Percentiles rank a stretch among this genome's conserved stretches.
Conservation (phyloP, 2,888 invertebrate species). For the Platynereis dumerilii region DNA sequence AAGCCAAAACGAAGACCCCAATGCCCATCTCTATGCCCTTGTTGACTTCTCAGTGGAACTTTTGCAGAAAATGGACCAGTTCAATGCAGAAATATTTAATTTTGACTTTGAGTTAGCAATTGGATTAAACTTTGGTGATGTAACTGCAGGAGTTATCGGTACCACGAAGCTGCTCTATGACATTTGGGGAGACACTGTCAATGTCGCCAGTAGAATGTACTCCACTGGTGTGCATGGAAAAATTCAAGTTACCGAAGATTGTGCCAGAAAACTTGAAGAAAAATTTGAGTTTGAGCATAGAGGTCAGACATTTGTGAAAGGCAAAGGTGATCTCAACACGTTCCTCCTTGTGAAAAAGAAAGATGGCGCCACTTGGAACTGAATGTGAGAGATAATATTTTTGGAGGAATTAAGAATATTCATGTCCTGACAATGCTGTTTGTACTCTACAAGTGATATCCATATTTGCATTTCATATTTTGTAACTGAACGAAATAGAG, state of each 20-base stretch:
- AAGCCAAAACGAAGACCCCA: constrained; percentile 72
- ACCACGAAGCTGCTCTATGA: constrained; percentile 95
- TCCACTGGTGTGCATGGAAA: constrained; percentile 88
- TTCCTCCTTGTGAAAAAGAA: constrained; percentile 69
- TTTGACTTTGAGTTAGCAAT: constrained; percentile 67
- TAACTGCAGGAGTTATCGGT: constrained; percentile 94
- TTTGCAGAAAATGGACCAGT: constrained; percentile 69
- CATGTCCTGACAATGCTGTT: no score
- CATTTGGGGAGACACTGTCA: constrained; percentile 98
- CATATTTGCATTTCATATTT: no score
- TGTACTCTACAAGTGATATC: no score
- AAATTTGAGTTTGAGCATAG: constrained; percentile 89
- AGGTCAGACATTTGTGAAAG: constrained; percentile 94
- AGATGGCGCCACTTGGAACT: constrained; percentile 25
- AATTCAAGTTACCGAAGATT: constrained; percentile 68
- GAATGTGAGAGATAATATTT: background rate
- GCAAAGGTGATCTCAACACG: constrained; percentile 94
- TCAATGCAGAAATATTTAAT: constrained; percentile 63
- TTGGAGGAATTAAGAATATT: no score
- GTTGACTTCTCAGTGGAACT: constrained; percentile 93
- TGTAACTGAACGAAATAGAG: no score
- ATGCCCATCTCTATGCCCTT: constrained; percentile 83
- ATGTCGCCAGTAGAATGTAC: constrained; percentile 97
- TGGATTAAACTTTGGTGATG: constrained; percentile 92
- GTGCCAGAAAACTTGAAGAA: constrained; percentile 70